phyloP scores from a whole-genome alignment of 2,888 invertebrate species.

The Trichopoda pennipes region DNA sequence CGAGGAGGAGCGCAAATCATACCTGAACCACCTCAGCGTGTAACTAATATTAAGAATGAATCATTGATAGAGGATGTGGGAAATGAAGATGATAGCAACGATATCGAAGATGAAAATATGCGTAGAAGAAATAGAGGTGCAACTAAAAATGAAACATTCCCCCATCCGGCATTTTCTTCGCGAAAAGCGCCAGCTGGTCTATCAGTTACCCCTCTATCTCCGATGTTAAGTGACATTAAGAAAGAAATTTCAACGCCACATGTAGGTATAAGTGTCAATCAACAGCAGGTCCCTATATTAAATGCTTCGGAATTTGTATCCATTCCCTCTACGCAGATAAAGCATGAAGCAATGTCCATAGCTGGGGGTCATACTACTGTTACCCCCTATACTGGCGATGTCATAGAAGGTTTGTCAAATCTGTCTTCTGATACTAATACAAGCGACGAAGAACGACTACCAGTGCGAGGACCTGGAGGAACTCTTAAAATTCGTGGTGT shows the following conservation, averaged over 20 bases:
- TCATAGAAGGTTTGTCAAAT: constrained; percentile 71
- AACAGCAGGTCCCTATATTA: constrained; percentile 70
- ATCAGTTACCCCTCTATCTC: constrained; percentile 74
- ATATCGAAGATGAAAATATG: constrained; percentile 61
- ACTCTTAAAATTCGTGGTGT: constrained; percentile 77
- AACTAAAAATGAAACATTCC: constrained; percentile 68
- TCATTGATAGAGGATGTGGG: constrained; percentile 72
- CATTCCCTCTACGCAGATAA: constrained; percentile 78
- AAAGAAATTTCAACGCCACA: constrained; percentile 75
- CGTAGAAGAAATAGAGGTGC: constrained; percentile 44
- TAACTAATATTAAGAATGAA: constrained; percentile 77
- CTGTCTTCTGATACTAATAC: constrained; percentile 75
- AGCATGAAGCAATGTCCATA: constrained; percentile 74
- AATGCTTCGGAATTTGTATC: constrained; percentile 72
- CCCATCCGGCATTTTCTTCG: constrained; percentile 70
- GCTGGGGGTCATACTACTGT: constrained; percentile 68
- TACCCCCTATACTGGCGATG: constrained; percentile 67
- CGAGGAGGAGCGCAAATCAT: constrained; percentile 78
- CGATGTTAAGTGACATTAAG: constrained; percentile 74
- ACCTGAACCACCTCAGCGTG: constrained; percentile 74
- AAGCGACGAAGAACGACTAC: constrained; percentile 72
- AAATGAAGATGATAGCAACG: constrained; percentile 71
- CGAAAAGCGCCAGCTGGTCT: constrained; percentile 72
- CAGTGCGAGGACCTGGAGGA: constrained; percentile 74
- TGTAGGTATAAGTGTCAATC: constrained; percentile 56